A percentile compares a stretch with the other conserved stretches of the same genome.
Evolutionary conservation across 2,888 invertebrate genomes (phyloP).

Genomic region (Lasius fuliginosus): DNA sequence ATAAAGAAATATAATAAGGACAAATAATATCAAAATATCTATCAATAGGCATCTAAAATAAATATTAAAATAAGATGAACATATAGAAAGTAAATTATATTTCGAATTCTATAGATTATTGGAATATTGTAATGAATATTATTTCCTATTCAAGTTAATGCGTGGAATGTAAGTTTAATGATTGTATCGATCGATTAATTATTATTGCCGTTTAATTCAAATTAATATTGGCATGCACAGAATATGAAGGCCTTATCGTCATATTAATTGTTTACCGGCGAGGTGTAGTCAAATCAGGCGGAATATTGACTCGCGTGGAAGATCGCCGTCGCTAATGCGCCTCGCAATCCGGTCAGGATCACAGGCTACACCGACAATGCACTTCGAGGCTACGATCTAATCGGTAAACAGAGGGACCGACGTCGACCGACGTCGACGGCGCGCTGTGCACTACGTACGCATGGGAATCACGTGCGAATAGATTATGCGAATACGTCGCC

Average conservation of each 20-base stretch:
- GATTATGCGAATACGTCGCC: constrained; percentile 67
- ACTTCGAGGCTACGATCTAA: constrained; percentile 68
- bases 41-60: not conserved
- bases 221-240: not conserved
- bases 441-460: constrained; percentile 41
- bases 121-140: not conserved
- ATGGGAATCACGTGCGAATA: constrained; percentile 71
- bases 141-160: not conserved
- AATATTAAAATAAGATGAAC: too few relatives aligned
- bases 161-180: not conserved
- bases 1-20: not conserved
- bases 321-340: constrained; percentile 23
- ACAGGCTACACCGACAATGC: constrained; percentile 56
- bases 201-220: not conserved
- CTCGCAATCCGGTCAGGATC: constrained; percentile 56
- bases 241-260: not conserved
- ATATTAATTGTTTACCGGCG: constrained; percentile 7
- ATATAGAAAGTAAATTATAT: not conserved
- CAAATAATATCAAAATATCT: not conserved
- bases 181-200: not conserved
- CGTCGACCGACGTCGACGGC: not conserved
- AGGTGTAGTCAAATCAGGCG: constrained; percentile 14
- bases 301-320: constrained; percentile 29
- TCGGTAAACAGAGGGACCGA: constrained; percentile 64
- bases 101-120: not conserved